A percentile compares a stretch with the other conserved stretches of the same genome.
phyloP scores from a whole-genome alignment of 1,140 invertebrate species.

The Pachypeltis micranthus region DNA sequence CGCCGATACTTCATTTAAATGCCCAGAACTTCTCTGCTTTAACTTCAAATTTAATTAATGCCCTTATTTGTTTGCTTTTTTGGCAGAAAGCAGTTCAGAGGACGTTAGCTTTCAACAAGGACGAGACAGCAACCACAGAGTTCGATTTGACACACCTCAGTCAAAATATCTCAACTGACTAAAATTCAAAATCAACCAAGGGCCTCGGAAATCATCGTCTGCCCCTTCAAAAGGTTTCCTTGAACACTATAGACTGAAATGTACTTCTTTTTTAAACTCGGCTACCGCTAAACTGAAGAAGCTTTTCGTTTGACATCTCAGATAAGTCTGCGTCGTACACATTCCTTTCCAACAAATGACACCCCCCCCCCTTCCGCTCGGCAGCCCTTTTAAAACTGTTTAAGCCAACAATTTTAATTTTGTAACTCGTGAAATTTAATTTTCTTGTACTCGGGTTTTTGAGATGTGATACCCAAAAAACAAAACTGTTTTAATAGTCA shows the following conservation, averaged over 20 bases:
- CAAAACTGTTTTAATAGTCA: too few relatives aligned
- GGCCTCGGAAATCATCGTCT: neutral
- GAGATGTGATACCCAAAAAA: too few relatives aligned
- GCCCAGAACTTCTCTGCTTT: neutral
- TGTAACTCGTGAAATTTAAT: too few relatives aligned
- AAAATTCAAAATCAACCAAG: neutral
- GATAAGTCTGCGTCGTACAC: too few relatives aligned
- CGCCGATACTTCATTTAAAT: neutral
- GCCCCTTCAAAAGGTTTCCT: neutral
- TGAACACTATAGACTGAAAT: slow-evolving; percentile 19
- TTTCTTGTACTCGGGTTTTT: too few relatives aligned
- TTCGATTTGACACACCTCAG: slow-evolving; percentile 8
- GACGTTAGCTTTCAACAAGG: slow-evolving; percentile 15
- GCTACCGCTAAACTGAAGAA: neutral
- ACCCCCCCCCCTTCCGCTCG: too few relatives aligned
- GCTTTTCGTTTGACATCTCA: neutral
- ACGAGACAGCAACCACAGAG: slow-evolving; percentile 14
- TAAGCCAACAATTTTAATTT: too few relatives aligned
- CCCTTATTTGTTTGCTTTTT: neutral
- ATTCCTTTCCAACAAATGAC: too few relatives aligned
- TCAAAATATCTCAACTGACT: neutral
- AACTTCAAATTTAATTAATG: neutral
- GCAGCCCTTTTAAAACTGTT: too few relatives aligned
- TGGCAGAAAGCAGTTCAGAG: slow-evolving; percentile 17
- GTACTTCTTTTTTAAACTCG: slow-evolving; percentile 15